These are phyloP conservation scores for Castor canadensis DNA, from an alignment of 2,113 vertebrate genomes.

Conservation along the genomic window DNA sequence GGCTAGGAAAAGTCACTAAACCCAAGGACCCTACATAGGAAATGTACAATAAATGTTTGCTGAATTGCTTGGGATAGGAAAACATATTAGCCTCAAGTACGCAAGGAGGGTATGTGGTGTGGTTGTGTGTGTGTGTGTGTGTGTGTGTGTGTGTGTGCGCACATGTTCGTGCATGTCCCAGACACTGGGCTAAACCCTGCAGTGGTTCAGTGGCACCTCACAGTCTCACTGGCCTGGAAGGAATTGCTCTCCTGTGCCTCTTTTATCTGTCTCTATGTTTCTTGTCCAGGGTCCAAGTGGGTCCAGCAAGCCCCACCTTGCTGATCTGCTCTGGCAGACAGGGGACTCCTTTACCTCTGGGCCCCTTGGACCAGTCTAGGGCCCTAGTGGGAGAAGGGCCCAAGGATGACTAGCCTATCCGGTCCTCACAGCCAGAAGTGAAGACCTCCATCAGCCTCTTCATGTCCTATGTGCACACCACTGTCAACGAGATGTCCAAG, in stretches of 20 bases:
- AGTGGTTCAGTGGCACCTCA: fast-evolving
- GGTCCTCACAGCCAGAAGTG: slow-evolving; percentile 74
- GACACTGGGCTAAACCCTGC: fast-evolving
- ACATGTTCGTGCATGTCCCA: fast-evolving
- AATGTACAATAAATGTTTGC: fast-evolving
- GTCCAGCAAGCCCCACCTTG: not conserved
- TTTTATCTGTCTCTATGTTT: fast-evolving
- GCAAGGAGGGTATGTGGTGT: no score
- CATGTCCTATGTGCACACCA: slow-evolving; percentile 85
- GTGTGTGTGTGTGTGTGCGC: fast-evolving
- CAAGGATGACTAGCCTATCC: fast-evolving
- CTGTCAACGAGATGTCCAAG: slow-evolving; percentile 86
- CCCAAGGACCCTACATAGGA: not conserved
- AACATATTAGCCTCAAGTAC: not conserved
- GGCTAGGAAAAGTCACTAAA: not conserved
- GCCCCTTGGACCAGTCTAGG: not conserved
- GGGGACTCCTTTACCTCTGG: not conserved
- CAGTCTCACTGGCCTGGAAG: fast-evolving
- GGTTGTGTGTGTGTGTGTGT: fast-evolving
- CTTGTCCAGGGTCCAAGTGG: no score
- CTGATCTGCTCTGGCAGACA: not conserved
- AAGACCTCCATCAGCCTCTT: slow-evolving; percentile 86
- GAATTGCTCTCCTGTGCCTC: fast-evolving
- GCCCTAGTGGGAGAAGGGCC: fast-evolving
- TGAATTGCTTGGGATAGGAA: not conserved